Conservation (phyloP, 2,113 vertebrate genomes). For the Proterorhinus semilunaris region DNA sequence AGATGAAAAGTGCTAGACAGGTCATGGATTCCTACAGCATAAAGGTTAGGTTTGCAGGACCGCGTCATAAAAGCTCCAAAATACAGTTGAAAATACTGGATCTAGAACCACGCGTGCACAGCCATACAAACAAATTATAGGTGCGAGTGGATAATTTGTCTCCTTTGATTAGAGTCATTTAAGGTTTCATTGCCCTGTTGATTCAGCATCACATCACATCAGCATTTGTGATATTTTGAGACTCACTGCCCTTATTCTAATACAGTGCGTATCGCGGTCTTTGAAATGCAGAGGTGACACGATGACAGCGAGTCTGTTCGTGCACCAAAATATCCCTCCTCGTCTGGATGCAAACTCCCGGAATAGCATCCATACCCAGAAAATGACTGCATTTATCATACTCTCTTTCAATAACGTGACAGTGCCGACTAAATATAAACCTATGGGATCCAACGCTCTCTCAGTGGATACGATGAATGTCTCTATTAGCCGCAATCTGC, state of each 20-base stretch:
- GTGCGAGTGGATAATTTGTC: not conserved
- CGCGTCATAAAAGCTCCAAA: too few relatives aligned
- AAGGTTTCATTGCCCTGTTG: not conserved
- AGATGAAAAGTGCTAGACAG: too few relatives aligned
- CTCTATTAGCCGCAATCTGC: not conserved
- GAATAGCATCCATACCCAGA: not conserved
- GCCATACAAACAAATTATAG: too few relatives aligned
- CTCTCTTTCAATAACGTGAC: not conserved
- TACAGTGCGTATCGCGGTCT: not conserved
- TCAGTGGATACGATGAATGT: not conserved
- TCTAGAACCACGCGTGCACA: too few relatives aligned
- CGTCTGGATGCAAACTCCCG: slow-evolving; percentile 5
- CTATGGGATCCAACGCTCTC: not conserved
- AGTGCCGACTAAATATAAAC: slow-evolving; percentile 2
- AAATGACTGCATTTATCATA: not conserved
- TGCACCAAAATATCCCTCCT: not conserved
- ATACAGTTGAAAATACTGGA: too few relatives aligned
- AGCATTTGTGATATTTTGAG: not conserved
- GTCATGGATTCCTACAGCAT: too few relatives aligned
- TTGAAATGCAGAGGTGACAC: not conserved
- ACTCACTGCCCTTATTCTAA: not conserved
- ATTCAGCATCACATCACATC: not conserved
- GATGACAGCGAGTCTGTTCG: not conserved
- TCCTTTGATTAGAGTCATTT: not conserved
- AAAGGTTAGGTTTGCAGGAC: too few relatives aligned